Percentiles rank a stretch among this genome's conserved stretches.
Evolutionary conservation across 2,888 invertebrate genomes (phyloP).

Genomic region (Exephanes ischioxanthus): DNA sequence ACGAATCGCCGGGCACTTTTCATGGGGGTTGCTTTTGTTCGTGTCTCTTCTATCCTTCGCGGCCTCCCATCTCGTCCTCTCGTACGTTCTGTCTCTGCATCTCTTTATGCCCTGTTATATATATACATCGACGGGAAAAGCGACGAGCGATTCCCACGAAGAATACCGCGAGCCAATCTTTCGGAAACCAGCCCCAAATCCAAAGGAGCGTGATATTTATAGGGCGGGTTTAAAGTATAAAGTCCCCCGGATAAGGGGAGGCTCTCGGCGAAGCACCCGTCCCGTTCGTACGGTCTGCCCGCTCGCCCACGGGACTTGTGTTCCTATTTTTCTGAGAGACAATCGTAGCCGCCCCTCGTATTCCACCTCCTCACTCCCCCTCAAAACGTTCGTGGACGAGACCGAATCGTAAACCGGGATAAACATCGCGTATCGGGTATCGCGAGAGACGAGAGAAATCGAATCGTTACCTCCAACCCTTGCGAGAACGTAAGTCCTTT

Average conservation of each 20-base stretch:
- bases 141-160: constrained; percentile 82
- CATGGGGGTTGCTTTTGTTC: constrained; percentile 65
- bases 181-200: constrained; percentile 84
- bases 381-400: constrained; percentile 66
- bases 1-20: constrained; percentile 77
- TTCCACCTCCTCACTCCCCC: constrained; percentile 49
- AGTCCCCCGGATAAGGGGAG: constrained; percentile 77
- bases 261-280: constrained; percentile 48
- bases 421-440: constrained; percentile 74
- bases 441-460: constrained; percentile 59
- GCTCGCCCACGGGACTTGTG: constrained; percentile 72
- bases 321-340: constrained; percentile 81
- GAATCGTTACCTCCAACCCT: constrained; percentile 59
- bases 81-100: constrained; percentile 46
- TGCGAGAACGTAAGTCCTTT: constrained; percentile 38
- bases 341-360: constrained; percentile 52
- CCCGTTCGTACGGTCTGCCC: constrained; percentile 47
- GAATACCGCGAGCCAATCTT: constrained; percentile 85
- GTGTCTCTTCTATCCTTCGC: constrained; percentile 38
- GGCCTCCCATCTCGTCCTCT: constrained; percentile 11
- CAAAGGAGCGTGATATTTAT: constrained; percentile 85
- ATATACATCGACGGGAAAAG: constrained; percentile 70
- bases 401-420: constrained; percentile 78
- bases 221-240: constrained; percentile 85
- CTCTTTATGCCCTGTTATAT: constrained; percentile 62